Evolutionary conservation across 30 jellyfish, hydroid and myxozoan species (phyloP).

Genomic region (Hydractinia echinata): DNA sequence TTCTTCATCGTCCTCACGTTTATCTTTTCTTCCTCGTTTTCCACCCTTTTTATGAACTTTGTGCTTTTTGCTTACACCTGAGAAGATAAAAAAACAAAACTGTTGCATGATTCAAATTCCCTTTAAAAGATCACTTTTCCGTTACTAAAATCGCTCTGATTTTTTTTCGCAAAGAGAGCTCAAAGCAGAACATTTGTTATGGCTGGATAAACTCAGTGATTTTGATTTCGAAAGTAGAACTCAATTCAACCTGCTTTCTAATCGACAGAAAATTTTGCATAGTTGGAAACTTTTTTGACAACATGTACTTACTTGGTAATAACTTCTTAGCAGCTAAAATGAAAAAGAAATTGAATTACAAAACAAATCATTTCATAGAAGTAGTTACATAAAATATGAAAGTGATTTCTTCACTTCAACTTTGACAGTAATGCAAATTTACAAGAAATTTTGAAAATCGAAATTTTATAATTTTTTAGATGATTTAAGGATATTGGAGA

Average conservation of each 20-base stretch:
- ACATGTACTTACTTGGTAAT: constrained; percentile 62
- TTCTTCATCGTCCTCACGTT: constrained; percentile 83
- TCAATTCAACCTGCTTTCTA: not conserved
- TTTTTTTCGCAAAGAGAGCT: too few species aligned
- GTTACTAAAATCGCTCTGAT: not conserved
- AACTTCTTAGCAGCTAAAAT: constrained; percentile 85
- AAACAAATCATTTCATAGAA: too few species aligned
- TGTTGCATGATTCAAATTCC: not conserved
- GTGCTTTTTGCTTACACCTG: constrained; percentile 44
- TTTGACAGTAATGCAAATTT: too few species aligned
- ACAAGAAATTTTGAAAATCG: too few species aligned
- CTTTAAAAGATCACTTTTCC: not conserved
- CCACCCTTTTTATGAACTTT: constrained; percentile 29
- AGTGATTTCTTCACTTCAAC: too few species aligned
- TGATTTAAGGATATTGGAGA: too few species aligned
- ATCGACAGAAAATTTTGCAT: not conserved
- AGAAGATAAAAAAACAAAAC: not conserved
- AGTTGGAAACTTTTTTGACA: not conserved
- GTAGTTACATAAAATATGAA: too few species aligned
- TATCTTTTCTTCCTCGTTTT: constrained; percentile 47
- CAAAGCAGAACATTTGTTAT: too few species aligned
- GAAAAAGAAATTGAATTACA: not conserved
- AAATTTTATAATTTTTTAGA: too few species aligned
- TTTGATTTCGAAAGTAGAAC: not conserved
- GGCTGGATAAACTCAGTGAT: too few species aligned